Evolutionary conservation across 2,888 invertebrate genomes (phyloP), one percentile per base, ranked within the genome.

Genomic region (Tineola bisselliella): DNA sequence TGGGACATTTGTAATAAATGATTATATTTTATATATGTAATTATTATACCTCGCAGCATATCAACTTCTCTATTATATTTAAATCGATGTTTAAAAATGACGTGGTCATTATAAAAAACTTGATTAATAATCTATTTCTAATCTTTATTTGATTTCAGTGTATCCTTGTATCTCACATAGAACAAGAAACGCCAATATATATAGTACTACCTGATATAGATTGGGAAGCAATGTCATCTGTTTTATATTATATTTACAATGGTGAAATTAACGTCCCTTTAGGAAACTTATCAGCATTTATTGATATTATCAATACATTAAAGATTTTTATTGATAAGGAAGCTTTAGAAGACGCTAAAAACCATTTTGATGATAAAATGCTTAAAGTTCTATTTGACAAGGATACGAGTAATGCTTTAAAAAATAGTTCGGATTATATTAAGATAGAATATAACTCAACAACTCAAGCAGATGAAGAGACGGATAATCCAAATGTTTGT

Each of bases 231-330:
- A 88, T 92, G 80, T 88, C 90, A 0, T 87, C 89, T 12, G 87
- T 92, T 8, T 82, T 92, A 44, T 90, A 90, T 68, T 91, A 92
- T 69, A 89, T 92, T 64, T 92, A 92, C 71, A 91, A 90, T 44
- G 92, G 92, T 61, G 90, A 89, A 71, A 90, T 90, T 0, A 76
- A 84, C 3, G 77, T 92, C 30, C 87, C 89, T n/a, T 84, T 87
- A 44, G 79, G 84, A n/a, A 84, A 88, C 63, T 68, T 92, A 18
- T 75, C 86, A 59, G 88, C 88, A 57, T 92, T 92, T 69, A 73
- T 91, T 38, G 84, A 89, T 25, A 88, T 90, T 1, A 88, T 91
- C 30, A 79, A 78, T 68, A 73, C 78, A 1, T 70, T 87, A 72
- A 73, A 83, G 72, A 79, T 87, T 68, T 79, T 75, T 66, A 70